Evolutionary conservation across 1,140 invertebrate species (phyloP).

Genomic region (Orius insidiosus): DNA sequence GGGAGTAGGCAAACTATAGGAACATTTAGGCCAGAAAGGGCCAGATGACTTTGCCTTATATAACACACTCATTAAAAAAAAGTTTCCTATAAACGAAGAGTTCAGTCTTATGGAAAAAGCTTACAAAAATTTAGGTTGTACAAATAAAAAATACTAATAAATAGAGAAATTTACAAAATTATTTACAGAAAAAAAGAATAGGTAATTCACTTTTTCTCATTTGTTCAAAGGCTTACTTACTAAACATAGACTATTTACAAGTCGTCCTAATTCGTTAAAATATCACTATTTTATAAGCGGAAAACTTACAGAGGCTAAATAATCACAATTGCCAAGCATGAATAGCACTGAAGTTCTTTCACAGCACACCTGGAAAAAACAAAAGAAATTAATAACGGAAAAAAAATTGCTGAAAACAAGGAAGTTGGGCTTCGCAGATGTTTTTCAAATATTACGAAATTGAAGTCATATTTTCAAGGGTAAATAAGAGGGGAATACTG

Average conservation of each 20-base stretch:
- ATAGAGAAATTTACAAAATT: not conserved
- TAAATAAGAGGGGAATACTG: too few relatives aligned
- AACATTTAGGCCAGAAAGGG: constrained; percentile 1
- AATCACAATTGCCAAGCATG: constrained; percentile 14
- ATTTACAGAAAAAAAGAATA: constrained; percentile 6
- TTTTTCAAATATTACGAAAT: not conserved
- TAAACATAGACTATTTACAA: constrained; percentile 6
- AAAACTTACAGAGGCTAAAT: constrained; percentile 13
- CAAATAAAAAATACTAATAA: constrained; percentile 2
- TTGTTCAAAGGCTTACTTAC: not conserved
- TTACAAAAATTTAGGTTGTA: constrained; percentile 8
- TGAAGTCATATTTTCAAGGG: not conserved
- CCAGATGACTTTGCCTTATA: constrained; percentile 1
- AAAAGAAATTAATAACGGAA: not conserved
- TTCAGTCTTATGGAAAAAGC: constrained; percentile 3
- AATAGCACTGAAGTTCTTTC: not conserved
- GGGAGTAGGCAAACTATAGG: constrained; percentile 6
- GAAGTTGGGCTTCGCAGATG: not conserved
- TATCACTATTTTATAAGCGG: constrained; percentile 13
- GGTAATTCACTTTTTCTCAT: constrained; percentile 1
- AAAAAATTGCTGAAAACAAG: not conserved
- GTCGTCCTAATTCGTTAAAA: constrained; percentile 11
- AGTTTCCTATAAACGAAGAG: not conserved
- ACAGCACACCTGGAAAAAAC: constrained; percentile 1
- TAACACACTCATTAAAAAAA: not conserved